These are phyloP conservation scores for Cloeon dipterum DNA, from an alignment of 2,888 invertebrate genomes.

Conservation along the genomic window DNA sequence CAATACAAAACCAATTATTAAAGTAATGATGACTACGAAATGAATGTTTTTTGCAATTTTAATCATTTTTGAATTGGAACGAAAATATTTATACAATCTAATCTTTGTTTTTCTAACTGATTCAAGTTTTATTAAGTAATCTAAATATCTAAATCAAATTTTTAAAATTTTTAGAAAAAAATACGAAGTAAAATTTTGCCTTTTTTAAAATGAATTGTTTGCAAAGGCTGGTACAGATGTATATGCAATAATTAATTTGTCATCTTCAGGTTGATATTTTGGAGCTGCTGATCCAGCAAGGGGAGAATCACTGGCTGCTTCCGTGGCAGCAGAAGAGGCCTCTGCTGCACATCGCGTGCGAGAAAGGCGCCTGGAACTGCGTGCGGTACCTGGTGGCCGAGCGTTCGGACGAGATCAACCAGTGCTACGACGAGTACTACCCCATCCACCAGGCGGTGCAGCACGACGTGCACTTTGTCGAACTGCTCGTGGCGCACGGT, in stretches of 20 bases:
- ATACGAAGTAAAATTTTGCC: no score
- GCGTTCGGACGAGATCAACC: conserved; percentile 41
- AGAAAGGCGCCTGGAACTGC: conserved; percentile 46
- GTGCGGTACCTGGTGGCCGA: conserved; percentile 39
- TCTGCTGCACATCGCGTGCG: conserved; percentile 41
- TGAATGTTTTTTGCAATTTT: no score
- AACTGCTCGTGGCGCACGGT: conserved; percentile 36
- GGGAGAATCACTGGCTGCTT: conserved; percentile 41
- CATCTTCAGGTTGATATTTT: conserved; percentile 26
- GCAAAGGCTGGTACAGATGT: no score
- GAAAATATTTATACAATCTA: background rate
- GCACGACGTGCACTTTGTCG: conserved; percentile 44
- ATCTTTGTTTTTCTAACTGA: no score
- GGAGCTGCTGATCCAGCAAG: conserved; percentile 37
- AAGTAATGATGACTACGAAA: no score
- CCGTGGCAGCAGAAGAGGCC: conserved; percentile 25
- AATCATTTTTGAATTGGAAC: background rate
- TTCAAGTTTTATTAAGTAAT: no score
- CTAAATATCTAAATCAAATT: no score
- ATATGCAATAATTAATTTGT: no score
- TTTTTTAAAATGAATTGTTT: no score
- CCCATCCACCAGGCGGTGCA: conserved; percentile 54
- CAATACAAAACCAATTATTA: no score
- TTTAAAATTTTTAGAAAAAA: no score
- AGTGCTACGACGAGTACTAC: conserved; percentile 49